Conservation (phyloP, 2,888 invertebrate species). For the Phalangium opilio region DNA sequence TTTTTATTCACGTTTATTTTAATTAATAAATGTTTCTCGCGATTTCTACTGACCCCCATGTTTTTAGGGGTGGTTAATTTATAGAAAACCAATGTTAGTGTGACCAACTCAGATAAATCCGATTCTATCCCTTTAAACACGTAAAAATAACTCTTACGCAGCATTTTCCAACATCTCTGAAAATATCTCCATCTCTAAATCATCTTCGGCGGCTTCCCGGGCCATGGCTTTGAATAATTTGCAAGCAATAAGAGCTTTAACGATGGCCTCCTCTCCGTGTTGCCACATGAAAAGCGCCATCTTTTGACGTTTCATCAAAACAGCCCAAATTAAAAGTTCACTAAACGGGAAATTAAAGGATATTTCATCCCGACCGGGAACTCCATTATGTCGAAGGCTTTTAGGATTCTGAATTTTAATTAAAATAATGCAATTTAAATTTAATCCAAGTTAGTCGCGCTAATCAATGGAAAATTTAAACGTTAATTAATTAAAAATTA, state of each 20-base stretch:
- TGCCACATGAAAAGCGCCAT: conserved; percentile 99
- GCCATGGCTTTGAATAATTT: conserved; percentile 96
- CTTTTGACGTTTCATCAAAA: conserved; percentile 87
- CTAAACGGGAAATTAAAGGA: conserved; percentile 90
- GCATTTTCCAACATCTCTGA: conserved; percentile 80
- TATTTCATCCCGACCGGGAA: conserved; percentile 25
- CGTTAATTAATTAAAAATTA: no score
- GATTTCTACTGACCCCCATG: no score
- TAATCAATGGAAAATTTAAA: background rate
- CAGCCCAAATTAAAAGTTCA: conserved; percentile 86
- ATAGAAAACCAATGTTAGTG: no score
- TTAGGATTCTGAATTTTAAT: no score
- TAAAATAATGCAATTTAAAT: no score
- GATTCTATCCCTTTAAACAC: no score
- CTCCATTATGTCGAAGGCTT: no score
- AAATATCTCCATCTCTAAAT: conserved; percentile 91
- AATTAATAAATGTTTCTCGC: no score
- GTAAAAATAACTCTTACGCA: conserved; percentile 34
- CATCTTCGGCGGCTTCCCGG: conserved; percentile 92
- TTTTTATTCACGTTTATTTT: no score
- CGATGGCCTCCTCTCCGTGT: conserved; percentile 92
- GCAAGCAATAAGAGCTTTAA: conserved; percentile 75
- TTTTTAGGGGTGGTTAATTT: no score
- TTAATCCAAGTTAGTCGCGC: no score
- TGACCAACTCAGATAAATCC: no score